phyloP scores from a whole-genome alignment of 2,888 invertebrate genomes.

The Diplazon laetatorius region DNA sequence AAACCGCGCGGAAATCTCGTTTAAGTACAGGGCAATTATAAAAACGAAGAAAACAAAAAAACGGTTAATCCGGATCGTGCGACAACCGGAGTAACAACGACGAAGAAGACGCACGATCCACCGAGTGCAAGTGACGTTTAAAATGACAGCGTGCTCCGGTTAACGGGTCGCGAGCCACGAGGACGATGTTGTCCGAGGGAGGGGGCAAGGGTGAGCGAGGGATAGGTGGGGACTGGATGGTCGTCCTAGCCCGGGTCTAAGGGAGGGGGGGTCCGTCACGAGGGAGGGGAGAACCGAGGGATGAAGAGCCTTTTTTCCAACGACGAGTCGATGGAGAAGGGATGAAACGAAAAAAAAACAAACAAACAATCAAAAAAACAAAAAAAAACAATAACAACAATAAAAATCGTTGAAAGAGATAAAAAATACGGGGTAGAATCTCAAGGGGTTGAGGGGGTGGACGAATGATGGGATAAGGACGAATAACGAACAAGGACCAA shows the following conservation, averaged over 20 bases:
- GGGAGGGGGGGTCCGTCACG: too few relatives aligned
- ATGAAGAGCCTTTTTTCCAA: too few relatives aligned
- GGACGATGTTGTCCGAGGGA: slow-evolving; percentile 53
- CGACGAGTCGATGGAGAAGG: too few relatives aligned
- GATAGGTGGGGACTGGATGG: slow-evolving; percentile 27
- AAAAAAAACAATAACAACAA: too few relatives aligned
- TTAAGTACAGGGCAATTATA: too few relatives aligned
- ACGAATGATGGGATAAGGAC: not conserved
- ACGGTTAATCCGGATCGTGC: slow-evolving; percentile 7
- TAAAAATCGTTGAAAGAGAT: not conserved
- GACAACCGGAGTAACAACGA: slow-evolving; percentile 19
- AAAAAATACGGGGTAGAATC: not conserved
- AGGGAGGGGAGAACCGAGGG: too few relatives aligned
- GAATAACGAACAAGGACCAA: slow-evolving; percentile 51
- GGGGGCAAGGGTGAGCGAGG: slow-evolving; percentile 37
- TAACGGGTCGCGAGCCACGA: slow-evolving; percentile 66
- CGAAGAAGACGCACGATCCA: slow-evolving; percentile 52
- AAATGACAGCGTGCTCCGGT: slow-evolving; percentile 70
- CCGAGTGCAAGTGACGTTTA: slow-evolving; percentile 66
- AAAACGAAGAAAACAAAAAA: slow-evolving; percentile 1
- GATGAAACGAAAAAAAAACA: too few relatives aligned
- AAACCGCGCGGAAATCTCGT: too few relatives aligned
- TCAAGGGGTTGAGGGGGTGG: not conserved
- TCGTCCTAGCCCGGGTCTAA: slow-evolving; percentile 25
- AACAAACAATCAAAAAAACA: too few relatives aligned